Evolutionary conservation across 1,140 invertebrate species (phyloP), one percentile per base, ranked within the genome.

Genomic region (Dreissena rostriformis): DNA sequence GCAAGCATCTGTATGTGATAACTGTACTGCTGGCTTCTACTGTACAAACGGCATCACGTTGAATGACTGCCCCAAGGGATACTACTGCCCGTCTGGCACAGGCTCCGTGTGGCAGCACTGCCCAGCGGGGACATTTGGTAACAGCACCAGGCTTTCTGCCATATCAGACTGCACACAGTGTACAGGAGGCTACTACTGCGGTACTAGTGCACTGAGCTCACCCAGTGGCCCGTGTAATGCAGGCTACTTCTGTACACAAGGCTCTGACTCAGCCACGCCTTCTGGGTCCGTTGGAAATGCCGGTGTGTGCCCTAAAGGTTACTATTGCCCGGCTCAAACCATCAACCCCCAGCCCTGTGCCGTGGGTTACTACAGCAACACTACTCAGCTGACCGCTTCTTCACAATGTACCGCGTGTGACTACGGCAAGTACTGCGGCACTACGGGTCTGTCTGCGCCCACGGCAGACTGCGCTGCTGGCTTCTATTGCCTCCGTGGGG

Each of bases 401-500:
- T 49, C 71, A 29, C 79, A 90, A 22, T 92, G 91, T 78, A 83
- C 82, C 7, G 28, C 24, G 6, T 92, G 91, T 86, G 80, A 87
- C 0, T 89, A 86, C 82, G 91, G 91, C n/a, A 86, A 90, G 61
- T 92, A 91, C 73, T 92, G 91, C 87, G 91, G 88, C 10, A 65
- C 86, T 17, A 79, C 81, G 10, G 91, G 91, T 14, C 86, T 92
- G 0, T 88, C 85, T 22, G 87, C 86, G 71, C 92, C 92, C 15
- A 87, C 91, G 24, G 92, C 90, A 29, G 85, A 86, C 19, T 93
- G 92, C 72, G 84, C 82, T 81, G 90, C 86, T 39, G 92, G 91
- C 22, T 93, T 92, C 70, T 93, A 89, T 82, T 93, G 92, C 78
- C 84, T 92, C 28, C 67, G 49, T 14, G 91, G 92, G n/a, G 90